Evolutionary conservation across 2,113 vertebrate species (phyloP).

Genomic region (Peucedramus taeniatus): DNA sequence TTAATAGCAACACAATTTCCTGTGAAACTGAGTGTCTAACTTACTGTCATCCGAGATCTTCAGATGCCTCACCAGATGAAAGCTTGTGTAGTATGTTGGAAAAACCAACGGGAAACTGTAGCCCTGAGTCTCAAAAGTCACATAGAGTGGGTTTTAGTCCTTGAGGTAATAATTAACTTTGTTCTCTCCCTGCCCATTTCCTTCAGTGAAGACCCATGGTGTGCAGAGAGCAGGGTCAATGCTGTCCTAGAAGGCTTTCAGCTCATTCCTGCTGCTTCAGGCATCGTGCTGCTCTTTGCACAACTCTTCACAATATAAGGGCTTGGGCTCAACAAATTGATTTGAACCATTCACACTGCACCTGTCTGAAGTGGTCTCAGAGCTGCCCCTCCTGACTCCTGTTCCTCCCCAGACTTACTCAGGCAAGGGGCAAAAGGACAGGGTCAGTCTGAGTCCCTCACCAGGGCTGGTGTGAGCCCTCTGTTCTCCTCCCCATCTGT

Average conservation of each 20-base stretch:
- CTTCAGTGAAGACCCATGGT: background rate
- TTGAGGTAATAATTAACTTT: background rate
- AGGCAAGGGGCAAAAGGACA: background rate
- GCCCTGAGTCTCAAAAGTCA: background rate
- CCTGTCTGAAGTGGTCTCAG: background rate
- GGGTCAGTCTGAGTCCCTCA: background rate
- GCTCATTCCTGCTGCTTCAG: fast-evolving
- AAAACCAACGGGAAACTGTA: background rate
- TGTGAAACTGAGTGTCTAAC: background rate
- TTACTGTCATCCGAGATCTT: background rate
- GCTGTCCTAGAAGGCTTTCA: background rate
- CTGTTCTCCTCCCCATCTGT: background rate
- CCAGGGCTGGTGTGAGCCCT: background rate
- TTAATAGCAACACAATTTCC: background rate
- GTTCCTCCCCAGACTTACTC: background rate
- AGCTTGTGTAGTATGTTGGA: background rate
- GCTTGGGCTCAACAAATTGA: background rate
- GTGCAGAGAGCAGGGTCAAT: background rate
- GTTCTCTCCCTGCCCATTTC: background rate
- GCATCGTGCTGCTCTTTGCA: fast-evolving
- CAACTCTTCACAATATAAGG: background rate
- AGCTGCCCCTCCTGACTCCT: background rate
- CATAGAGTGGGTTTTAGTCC: background rate
- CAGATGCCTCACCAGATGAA: background rate
- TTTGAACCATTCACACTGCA: background rate